Evolutionary conservation across 2,797 vertebrate species (phyloP).

Genomic region (Dermochelys coriacea): DNA sequence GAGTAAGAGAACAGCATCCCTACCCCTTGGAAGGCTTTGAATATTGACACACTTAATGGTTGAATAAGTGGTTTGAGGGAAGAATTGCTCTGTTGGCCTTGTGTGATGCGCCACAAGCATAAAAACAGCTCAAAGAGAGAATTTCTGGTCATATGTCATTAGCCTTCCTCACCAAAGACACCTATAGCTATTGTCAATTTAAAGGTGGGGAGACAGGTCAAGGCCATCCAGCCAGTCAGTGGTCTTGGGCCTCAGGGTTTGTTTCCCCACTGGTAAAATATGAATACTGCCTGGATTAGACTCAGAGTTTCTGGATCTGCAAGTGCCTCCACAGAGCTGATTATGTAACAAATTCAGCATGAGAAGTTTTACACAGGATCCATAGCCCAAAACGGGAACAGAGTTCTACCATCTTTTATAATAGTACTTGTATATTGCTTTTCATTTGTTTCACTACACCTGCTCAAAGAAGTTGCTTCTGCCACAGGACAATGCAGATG

Average conservation of each 20-base stretch:
- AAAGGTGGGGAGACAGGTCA: background rate
- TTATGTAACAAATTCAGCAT: background rate
- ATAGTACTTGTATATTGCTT: background rate
- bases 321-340: background rate
- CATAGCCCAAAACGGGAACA: background rate
- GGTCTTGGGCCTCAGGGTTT: background rate
- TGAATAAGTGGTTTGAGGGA: background rate
- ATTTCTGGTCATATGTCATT: background rate
- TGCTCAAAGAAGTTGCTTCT: background rate
- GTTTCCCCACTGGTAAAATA: background rate
- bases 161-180: background rate
- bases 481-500: background rate
- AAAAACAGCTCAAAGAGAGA: background rate
- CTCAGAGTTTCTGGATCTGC: background rate
- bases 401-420: background rate
- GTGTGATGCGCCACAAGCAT: background rate
- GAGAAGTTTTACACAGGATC: background rate
- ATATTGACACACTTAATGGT: background rate
- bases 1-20: background rate
- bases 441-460: background rate
- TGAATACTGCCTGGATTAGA: background rate
- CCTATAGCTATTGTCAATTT: background rate
- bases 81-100: background rate
- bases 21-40: background rate
- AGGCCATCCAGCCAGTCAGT: background rate